Base-by-base conservation (phyloP, 2,113 vertebrate genomes). In the Dolichallabes microphthalmus region DNA sequence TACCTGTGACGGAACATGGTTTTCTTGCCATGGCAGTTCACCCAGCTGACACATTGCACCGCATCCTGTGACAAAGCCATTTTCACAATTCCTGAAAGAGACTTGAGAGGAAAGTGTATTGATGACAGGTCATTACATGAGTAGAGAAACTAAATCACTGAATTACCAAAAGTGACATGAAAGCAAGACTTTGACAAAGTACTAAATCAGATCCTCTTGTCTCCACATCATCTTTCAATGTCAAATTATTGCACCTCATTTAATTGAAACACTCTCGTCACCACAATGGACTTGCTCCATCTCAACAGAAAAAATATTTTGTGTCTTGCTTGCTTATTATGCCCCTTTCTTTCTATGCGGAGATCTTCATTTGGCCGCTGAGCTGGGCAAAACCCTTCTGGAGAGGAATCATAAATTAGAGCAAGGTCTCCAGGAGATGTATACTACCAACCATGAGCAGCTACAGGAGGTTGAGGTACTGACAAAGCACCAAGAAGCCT, bases 321-420 rank as follows among this genome's bases (percentile, higher is more conserved):
- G n/a, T 52, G 5, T 53, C 10, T 63, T 20, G 19, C 14, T 15
- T 69, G 10, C 4, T 66, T 20, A 8, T 22, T 45, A 64, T 75
- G 20, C 8, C 53, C 10, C 10, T 55, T 53, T 68, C 60, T 69
- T 30, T 73, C 22, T 15, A 84, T 88, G 89, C 82, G 78, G 90
- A 99, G 98, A 99, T 93, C 95, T 99, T 87, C 97, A 98, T 83
- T 96, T 99, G 94, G 98, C 98, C 15, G 98, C 98, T 60, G 97
- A 99, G 90, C 94, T 99, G 64, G 98, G 98, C 20, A 99, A 99
- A 93, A 96, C 94, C 0, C 92, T 99, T 0, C 92, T 99, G 93
- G 97, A 99, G 90, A 95, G 96, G 75, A 99, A 99, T 94, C 94
- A 96, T n/a, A 97, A 99, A 86, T 89, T 99, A 90, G 97, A 99